phyloP scores from a whole-genome alignment of 2,797 vertebrate species.

The Meriones psammophilus region DNA sequence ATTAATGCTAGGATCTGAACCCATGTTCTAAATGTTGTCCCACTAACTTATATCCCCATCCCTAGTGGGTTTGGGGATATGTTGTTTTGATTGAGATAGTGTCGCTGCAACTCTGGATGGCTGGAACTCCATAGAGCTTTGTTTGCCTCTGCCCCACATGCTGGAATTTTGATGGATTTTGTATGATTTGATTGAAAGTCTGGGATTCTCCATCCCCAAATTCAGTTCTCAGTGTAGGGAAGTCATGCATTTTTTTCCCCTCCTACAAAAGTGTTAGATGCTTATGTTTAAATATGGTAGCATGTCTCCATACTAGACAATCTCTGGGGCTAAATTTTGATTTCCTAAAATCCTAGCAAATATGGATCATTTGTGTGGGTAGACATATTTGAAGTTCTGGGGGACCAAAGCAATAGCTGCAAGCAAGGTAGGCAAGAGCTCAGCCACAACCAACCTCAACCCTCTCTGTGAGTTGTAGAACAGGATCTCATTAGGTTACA shows the following conservation, averaged over 20 bases:
- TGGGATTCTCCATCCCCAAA: not conserved
- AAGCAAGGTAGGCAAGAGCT: not conserved
- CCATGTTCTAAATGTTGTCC: not conserved
- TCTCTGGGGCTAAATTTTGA: conserved; percentile 20
- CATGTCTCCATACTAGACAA: not conserved
- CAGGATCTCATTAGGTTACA: not conserved
- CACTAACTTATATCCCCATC: not conserved
- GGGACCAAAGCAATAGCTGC: not conserved
- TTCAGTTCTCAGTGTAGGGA: conserved; percentile 2
- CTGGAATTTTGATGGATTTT: conserved; percentile 18
- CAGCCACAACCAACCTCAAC: too few relatives aligned
- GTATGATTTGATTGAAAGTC: not conserved
- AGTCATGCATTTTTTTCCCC: conserved; percentile 8
- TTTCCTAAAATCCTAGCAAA: not conserved
- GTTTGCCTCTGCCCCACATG: not conserved
- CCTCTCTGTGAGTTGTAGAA: not conserved
- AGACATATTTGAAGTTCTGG: not conserved
- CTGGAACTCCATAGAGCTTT: not conserved
- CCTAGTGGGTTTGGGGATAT: not conserved
- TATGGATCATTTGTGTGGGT: not conserved
- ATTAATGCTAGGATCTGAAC: not conserved
- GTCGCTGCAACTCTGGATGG: not conserved
- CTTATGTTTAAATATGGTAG: conserved; percentile 32
- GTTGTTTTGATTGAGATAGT: not conserved
- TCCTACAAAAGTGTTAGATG: not conserved